Base-by-base conservation (phyloP, 2,888 invertebrate species). In the Brachyopa scutellaris region DNA sequence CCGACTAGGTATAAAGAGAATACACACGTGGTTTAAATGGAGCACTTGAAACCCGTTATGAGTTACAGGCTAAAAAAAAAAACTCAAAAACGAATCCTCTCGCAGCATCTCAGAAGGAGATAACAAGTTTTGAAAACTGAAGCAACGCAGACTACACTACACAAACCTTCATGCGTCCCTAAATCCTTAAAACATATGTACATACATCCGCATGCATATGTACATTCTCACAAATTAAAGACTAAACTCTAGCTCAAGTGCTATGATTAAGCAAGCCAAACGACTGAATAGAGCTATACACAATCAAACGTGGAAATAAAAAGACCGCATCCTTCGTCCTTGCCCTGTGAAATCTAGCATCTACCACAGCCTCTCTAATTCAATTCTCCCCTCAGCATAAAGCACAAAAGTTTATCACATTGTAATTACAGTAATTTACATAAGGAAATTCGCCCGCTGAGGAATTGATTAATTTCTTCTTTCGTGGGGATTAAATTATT, bases 401-500 rank as follows among this genome's bases (percentile, higher is more conserved):
- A 73, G 69, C 73, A 53, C 69, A 83, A 84, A 74, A 83, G 62
- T 78, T 79, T 70, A 83, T 83, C 74, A 76, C 78, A 83, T 79
- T 79, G 70, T 83, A 84, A 79, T 84, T 83, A 83, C 72, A 69
- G 78, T 59, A 79, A 74, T 84, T 84, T 83, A 83, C 83, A 72
- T 78, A 70, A 76, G 61, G 29, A 77, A 67, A 61, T 61, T 55
- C 61, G 17, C 64, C 61, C 70, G 47, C 47, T 31, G 29, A 64
- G 61, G 59, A 82, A 76, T 74, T 84, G 84, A 80, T 72, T 76
- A 80, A 82, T 77, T 80, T 38, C 49, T 76, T 53, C 31, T 51
- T 59, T 11, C 33, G n/a, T 42, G 9, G 2, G 40, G 21, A 55
- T 62, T 13, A 40, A 38, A 40, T 23, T 31, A 55, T n/a, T n/a